Conservation (phyloP, 2,888 invertebrate genomes). For the Trichopoda pennipes region DNA sequence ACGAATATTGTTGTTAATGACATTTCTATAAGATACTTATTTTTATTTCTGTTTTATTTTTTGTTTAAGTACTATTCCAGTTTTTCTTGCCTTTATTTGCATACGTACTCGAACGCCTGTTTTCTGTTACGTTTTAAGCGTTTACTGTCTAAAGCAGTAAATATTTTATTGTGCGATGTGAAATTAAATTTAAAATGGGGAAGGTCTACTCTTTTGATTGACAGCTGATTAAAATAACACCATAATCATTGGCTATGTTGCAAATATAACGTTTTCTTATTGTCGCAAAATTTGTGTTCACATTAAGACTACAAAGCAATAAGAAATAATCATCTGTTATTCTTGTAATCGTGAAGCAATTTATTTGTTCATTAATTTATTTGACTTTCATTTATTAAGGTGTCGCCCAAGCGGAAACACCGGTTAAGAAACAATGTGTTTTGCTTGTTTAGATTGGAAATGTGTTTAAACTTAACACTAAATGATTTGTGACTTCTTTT, state of each 20-base stretch:
- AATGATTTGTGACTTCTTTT: no score
- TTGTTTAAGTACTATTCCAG: constrained; percentile 39
- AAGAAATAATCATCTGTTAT: neutral
- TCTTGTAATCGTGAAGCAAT: no score
- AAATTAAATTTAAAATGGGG: constrained; percentile 33
- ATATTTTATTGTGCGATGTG: constrained; percentile 33
- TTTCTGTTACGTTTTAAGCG: constrained; percentile 38
- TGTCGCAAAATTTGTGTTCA: neutral
- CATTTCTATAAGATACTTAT: constrained; percentile 28
- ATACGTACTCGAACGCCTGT: constrained; percentile 39
- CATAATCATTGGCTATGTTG: constrained; percentile 39
- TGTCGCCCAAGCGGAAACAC: no score
- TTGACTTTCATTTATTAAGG: no score
- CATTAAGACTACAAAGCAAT: no score
- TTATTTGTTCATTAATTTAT: no score
- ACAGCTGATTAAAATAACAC: constrained; percentile 57
- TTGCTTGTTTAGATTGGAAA: no score
- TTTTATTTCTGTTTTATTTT: constrained; percentile 17
- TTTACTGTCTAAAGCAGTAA: constrained; percentile 42
- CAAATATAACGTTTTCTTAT: constrained; percentile 9
- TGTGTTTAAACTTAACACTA: no score
- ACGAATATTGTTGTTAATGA: constrained; percentile 54
- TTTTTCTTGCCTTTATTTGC: constrained; percentile 45
- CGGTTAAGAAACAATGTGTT: no score
- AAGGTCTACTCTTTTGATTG: constrained; percentile 57